Percentiles rank a stretch among this genome's conserved stretches.
Conservation (phyloP, 1,140 invertebrate genomes). For the Glossosoma conforme region DNA sequence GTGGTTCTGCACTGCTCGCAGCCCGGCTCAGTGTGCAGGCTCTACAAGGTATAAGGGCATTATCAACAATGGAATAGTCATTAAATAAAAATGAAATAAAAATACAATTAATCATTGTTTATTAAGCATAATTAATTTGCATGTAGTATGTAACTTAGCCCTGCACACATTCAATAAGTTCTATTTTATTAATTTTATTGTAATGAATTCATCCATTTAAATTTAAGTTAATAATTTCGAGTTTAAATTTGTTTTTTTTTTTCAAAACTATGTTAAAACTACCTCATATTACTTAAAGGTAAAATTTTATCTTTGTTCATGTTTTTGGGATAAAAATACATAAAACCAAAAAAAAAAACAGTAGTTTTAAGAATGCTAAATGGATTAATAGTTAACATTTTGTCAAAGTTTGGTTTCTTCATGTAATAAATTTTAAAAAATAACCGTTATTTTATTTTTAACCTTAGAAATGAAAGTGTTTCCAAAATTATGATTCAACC, state of each 20-base stretch:
- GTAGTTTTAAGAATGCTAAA: conserved; percentile 7
- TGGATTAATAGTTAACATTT: conserved; percentile 6
- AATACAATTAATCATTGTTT: too few relatives aligned
- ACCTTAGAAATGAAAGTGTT: too few relatives aligned
- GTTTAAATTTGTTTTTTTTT: not conserved
- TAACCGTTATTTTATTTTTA: conserved; percentile 2
- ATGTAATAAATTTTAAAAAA: conserved; percentile 22
- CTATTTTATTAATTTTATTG: conserved; percentile 6
- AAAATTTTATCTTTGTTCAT: conserved; percentile 20
- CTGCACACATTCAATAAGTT: not conserved
- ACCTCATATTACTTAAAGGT: conserved; percentile 12
- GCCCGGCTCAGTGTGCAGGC: conserved; percentile 1
- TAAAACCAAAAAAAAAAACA: conserved; percentile 6
- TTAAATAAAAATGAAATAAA: too few relatives aligned
- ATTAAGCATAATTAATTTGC: too few relatives aligned
- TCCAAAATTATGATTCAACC: too few relatives aligned
- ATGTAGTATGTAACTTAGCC: too few relatives aligned
- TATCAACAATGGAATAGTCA: too few relatives aligned
- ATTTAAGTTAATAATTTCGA: conserved; percentile 3
- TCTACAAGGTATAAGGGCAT: conserved; percentile 1
- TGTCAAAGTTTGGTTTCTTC: conserved; percentile 17
- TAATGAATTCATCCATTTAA: conserved; percentile 2
- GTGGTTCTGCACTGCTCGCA: too few relatives aligned
- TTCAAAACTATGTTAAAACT: conserved; percentile 12
- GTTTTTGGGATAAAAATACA: conserved; percentile 27